Conservation (phyloP, 2,888 invertebrate species). For the Caenorhabditis uteleia region DNA sequence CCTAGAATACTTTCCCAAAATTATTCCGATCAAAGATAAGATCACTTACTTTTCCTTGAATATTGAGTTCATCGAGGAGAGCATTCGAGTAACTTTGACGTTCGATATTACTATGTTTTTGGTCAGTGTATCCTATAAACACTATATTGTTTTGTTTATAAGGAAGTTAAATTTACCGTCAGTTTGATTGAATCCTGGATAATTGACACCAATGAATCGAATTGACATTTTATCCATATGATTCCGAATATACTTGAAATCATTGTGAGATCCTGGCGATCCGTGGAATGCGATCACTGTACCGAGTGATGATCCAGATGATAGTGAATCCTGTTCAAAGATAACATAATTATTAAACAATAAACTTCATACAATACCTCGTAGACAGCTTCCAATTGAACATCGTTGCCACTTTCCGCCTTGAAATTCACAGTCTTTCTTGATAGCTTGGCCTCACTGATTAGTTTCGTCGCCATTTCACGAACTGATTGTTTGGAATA, state of each 20-base stretch:
- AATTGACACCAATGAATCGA: conserved; percentile 53
- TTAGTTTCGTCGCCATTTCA: no score
- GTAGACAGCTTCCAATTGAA: conserved; percentile 29
- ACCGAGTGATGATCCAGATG: conserved; percentile 40
- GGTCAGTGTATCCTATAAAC: conserved; percentile 13
- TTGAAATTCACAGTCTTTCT: conserved; percentile 12
- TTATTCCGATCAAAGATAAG: neutral
- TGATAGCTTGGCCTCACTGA: conserved; percentile 18
- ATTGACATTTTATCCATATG: conserved; percentile 35
- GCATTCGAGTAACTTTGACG: conserved; percentile 43
- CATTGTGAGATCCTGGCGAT: conserved; percentile 53
- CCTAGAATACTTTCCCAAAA: conserved; percentile 1
- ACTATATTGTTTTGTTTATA: neutral
- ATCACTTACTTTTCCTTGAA: conserved; percentile 21
- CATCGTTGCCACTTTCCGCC: conserved; percentile 8
- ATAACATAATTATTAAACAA: neutral
- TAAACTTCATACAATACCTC: conserved; percentile 17
- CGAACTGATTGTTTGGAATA: no score
- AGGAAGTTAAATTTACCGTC: conserved; percentile 1
- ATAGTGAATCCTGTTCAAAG: conserved; percentile 45
- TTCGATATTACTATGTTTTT: conserved; percentile 36
- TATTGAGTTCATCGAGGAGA: conserved; percentile 24
- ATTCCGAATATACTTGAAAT: conserved; percentile 52
- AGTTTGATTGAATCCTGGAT: conserved; percentile 48
- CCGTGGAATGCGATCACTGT: conserved; percentile 53